Evolutionary conservation across 1,140 invertebrate genomes (phyloP).

Genomic region (Choristoneura fumiferana): DNA sequence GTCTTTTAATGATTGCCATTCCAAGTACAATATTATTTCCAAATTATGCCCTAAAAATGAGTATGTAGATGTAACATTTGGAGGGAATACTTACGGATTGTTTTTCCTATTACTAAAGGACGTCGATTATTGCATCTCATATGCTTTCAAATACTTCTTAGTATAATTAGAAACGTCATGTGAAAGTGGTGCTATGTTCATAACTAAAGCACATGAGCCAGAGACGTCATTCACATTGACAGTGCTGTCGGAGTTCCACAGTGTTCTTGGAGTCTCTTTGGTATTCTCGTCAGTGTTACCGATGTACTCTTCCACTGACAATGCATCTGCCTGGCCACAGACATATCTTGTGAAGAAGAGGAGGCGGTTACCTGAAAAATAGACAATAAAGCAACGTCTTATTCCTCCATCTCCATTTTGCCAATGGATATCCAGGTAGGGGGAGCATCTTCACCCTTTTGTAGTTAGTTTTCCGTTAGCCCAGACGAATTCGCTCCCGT

Average conservation of each 20-base stretch:
- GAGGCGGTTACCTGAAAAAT: constrained; percentile 45
- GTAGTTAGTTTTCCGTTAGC: too few species aligned
- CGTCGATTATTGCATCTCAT: constrained; percentile 20
- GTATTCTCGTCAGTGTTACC: constrained; percentile 8
- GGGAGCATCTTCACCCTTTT: too few species aligned
- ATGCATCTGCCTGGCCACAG: constrained; percentile 36
- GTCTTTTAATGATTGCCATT: not conserved
- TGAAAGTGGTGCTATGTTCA: constrained; percentile 38
- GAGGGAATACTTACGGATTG: too few species aligned
- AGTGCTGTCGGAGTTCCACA: constrained; percentile 33
- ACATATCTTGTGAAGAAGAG: constrained; percentile 49
- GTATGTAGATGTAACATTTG: too few species aligned
- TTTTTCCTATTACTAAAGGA: not conserved
- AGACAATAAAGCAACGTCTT: not conserved
- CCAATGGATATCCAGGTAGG: too few species aligned
- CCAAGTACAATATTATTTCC: too few species aligned
- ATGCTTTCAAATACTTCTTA: constrained; percentile 40
- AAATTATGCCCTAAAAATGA: too few species aligned
- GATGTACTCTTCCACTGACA: constrained; percentile 47
- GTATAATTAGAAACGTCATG: constrained; percentile 39
- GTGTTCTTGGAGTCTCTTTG: constrained; percentile 33
- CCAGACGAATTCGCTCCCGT: too few species aligned
- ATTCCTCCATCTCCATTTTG: too few species aligned
- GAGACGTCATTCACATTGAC: constrained; percentile 52
- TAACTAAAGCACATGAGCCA: constrained; percentile 46